Conservation (phyloP, 2,797 vertebrate species). For the Mus caroli region DNA sequence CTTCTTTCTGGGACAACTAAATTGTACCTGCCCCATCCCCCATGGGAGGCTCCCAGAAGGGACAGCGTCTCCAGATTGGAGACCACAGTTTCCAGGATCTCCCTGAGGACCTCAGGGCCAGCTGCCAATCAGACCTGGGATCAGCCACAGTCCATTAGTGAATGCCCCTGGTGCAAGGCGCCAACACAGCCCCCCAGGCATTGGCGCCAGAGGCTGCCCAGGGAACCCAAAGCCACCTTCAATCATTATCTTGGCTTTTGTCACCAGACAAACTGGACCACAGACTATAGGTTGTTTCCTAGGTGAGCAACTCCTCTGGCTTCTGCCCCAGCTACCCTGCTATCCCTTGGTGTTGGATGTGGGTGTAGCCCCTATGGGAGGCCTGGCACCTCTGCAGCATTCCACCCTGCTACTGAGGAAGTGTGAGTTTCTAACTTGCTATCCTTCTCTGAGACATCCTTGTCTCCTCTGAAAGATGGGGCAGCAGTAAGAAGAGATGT, state of each 20-base stretch:
- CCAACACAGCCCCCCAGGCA: constrained; percentile 54
- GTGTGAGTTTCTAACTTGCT: neutral
- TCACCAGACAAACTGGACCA: constrained; percentile 48
- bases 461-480: neutral
- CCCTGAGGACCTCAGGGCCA: constrained; percentile 66
- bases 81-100: constrained; percentile 69
- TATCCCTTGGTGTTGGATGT: neutral
- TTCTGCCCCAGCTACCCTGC: neutral
- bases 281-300: neutral
- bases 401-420: neutral
- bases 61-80: constrained; percentile 65
- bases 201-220: constrained; percentile 64
- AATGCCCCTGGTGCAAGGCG: constrained; percentile 59
- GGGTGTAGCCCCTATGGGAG: neutral
- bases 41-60: neutral
- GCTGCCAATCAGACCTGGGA: constrained; percentile 78
- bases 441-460: neutral
- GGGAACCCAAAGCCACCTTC: constrained; percentile 72
- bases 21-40: neutral
- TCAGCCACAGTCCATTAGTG: constrained; percentile 80
- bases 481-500: rapidly evolving
- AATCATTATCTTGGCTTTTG: constrained; percentile 65
- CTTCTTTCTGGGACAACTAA: neutral
- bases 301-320: neutral
- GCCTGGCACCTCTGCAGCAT: neutral